Base-by-base conservation (phyloP, 2,113 vertebrate species). In the Mixornis gularis region DNA sequence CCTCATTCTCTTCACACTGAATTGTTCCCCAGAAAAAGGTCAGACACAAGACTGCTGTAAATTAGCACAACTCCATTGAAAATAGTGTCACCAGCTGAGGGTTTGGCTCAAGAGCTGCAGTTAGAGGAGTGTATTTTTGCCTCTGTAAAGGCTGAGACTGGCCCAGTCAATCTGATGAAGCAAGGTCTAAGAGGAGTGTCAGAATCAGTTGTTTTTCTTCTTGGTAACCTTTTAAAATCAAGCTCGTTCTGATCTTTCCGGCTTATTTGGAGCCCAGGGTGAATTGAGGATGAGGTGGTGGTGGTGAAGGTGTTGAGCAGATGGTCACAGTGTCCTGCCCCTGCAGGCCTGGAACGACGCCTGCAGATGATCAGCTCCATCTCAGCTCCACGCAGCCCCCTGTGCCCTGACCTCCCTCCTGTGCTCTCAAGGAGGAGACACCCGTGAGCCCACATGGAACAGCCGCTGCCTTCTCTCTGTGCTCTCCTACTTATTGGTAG, bases 1-100 rank as follows among this genome's bases (percentile, higher is more conserved):
- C 84, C 32, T 91, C 41, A 58, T 92, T 90, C 80, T 90, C 65
- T 84, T 84, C 89, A 55, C 81, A 89, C 36, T 91, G 73, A 84
- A 81, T 58, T 78, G 64, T 41, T 90, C 69, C 44, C 49, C 72
- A 86, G 82, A 81, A 95, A 73, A 95, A 88, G 52, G 80, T 85
- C 92, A 93, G 83, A 52, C 65, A 70, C 64, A 80, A 73, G 83
- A 38, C 65, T 90, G 78, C 77, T 49, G 83, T 86, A 90, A 93
- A 92, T 80, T 77, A 93, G 62, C 83, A 93, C 79, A 81, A 36
- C 24, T 87, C 74, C 77, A 25, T 30, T 88, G 83, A 84, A 90
- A 94, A 66, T 38, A 40, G 34, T 73, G 79, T 63, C 88, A 80
- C n/a, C 65, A 94, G 49, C 66, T 81, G 76, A 92, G 48, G 43